These are phyloP conservation scores for Telenomus remus DNA, from an alignment of 1,140 invertebrate species.

Conservation along the genomic window DNA sequence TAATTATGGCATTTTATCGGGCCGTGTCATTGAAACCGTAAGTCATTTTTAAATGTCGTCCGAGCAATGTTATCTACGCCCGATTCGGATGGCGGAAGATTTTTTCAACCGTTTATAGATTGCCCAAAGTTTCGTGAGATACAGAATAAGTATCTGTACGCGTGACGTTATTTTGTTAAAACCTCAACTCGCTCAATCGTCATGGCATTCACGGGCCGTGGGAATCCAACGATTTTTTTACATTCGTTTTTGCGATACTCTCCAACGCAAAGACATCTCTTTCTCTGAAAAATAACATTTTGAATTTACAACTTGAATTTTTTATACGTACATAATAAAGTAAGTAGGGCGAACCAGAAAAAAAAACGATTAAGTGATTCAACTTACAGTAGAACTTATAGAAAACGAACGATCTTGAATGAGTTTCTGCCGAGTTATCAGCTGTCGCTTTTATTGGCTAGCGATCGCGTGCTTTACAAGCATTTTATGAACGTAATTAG, in stretches of 20 bases:
- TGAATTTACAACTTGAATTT: too few species aligned
- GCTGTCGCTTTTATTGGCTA: constrained; percentile 40
- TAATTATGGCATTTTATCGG: constrained; percentile 59
- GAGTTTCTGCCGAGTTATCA: constrained; percentile 33
- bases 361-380: background rate
- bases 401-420: constrained; percentile 9
- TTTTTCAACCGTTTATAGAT: constrained; percentile 25
- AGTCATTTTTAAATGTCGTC: constrained; percentile 56
- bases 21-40: constrained; percentile 48
- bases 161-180: background rate
- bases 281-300: too few species aligned
- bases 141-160: constrained; percentile 1
- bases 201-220: too few species aligned
- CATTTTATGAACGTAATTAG: constrained; percentile 55
- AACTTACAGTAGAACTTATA: background rate
- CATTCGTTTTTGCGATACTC: too few species aligned
- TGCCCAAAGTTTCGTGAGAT: constrained; percentile 3
- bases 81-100: constrained; percentile 22
- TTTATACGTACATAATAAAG: too few species aligned
- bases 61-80: constrained; percentile 32
- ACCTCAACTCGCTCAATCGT: background rate
- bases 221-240: too few species aligned
- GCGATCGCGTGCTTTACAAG: constrained; percentile 47
- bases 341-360: too few species aligned
- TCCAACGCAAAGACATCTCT: too few species aligned